Evolutionary conservation across 2,888 invertebrate genomes (phyloP).

Genomic region (Gymnosoma rotundatum): DNA sequence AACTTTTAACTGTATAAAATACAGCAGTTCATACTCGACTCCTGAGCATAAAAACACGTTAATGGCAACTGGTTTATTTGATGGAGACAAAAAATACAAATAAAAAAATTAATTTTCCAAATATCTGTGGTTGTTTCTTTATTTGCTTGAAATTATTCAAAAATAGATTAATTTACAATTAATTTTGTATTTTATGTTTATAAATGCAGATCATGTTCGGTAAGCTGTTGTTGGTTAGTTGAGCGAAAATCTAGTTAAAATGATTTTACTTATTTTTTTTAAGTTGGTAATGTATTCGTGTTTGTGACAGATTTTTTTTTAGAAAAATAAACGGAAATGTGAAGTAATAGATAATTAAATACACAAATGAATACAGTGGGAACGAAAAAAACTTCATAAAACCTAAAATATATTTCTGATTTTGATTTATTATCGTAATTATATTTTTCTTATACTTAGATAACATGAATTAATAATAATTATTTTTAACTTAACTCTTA

Average conservation of each 20-base stretch:
- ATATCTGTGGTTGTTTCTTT: conserved; percentile 35
- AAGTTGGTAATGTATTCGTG: conserved; percentile 11
- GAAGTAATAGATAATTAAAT: conserved; percentile 1
- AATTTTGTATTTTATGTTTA: conserved; percentile 12
- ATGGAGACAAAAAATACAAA: background rate
- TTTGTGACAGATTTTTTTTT: background rate
- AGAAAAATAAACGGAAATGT: background rate
- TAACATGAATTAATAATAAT: too few relatives aligned
- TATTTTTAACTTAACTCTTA: too few relatives aligned
- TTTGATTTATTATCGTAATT: too few relatives aligned
- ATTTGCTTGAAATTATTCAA: conserved; percentile 11
- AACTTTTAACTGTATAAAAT: conserved; percentile 25
- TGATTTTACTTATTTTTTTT: background rate
- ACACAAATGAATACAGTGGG: background rate
- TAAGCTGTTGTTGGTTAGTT: conserved; percentile 20
- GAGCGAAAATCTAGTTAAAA: conserved; percentile 27
- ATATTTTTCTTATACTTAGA: too few relatives aligned
- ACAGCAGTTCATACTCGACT: background rate
- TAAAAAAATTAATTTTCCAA: conserved; percentile 10
- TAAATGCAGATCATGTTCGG: conserved; percentile 14
- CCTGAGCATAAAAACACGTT: conserved; percentile 2
- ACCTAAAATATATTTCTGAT: too few relatives aligned
- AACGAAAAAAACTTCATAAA: background rate
- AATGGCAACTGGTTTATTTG: conserved; percentile 25
- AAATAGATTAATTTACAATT: conserved; percentile 30